A percentile compares a stretch with the other conserved stretches of the same genome.
Conservation (phyloP, 2,797 vertebrate genomes). For the Borostomias antarcticus region DNA sequence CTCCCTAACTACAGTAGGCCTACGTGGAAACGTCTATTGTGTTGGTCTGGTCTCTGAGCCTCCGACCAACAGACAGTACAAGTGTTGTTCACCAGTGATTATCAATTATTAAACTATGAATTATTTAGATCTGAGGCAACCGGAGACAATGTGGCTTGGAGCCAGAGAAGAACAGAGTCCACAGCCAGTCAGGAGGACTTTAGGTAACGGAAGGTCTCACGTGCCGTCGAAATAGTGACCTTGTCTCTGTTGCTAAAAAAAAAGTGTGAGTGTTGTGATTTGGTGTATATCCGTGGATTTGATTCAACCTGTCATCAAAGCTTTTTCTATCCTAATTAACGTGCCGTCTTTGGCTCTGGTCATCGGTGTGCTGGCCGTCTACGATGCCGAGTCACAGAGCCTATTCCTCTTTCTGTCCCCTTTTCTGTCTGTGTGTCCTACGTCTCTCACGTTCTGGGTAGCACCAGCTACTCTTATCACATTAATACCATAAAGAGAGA, state of each 20-base stretch:
- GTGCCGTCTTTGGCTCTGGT: constrained; percentile 45
- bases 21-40: neutral
- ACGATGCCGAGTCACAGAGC: constrained; percentile 45
- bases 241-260: constrained; percentile 59
- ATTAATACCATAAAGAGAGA: neutral
- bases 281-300: constrained; percentile 51
- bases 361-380: constrained; percentile 5
- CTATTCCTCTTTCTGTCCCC: neutral
- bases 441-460: neutral
- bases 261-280: constrained; percentile 59
- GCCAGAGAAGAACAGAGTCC: constrained; percentile 78
- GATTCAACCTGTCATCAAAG: constrained; percentile 50
- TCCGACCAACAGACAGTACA: neutral
- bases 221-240: constrained; percentile 47
- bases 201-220: constrained; percentile 77
- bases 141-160: constrained; percentile 77
- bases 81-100: constrained; percentile 15
- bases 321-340: constrained; percentile 47
- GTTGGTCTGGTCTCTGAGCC: too few relatives aligned
- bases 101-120: constrained; percentile 65
- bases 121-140: constrained; percentile 78
- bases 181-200: constrained; percentile 81
- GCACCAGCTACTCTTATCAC: neutral
- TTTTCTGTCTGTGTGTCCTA: neutral
- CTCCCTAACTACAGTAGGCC: neutral